Evolutionary conservation across 2,113 vertebrate genomes (phyloP).

Genomic region (Aegypius monachus): DNA sequence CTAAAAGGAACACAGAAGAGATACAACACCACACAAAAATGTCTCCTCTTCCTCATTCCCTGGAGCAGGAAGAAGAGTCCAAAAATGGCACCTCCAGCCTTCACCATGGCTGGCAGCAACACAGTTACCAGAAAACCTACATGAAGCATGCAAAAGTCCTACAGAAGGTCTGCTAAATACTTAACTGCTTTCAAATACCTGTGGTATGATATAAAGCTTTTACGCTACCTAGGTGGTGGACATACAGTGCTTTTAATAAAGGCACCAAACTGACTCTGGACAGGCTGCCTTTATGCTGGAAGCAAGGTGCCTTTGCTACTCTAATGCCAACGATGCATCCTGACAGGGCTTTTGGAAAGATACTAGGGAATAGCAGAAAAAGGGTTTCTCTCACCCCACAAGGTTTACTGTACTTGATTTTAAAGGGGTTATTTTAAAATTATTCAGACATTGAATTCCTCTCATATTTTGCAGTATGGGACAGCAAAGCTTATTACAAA

Average conservation of each 20-base stretch:
- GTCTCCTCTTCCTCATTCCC: background rate
- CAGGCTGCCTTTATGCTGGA: background rate
- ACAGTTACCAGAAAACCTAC: background rate
- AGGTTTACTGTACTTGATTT: background rate
- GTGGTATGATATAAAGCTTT: background rate
- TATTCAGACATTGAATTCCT: background rate
- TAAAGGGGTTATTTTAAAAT: background rate
- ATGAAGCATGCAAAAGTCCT: background rate
- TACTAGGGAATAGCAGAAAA: background rate
- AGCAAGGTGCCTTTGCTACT: background rate
- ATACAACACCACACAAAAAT: background rate
- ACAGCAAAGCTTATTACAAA: background rate
- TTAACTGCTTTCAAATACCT: background rate
- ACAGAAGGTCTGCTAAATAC: background rate
- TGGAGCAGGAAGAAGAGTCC: background rate
- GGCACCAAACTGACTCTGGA: background rate
- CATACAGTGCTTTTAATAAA: background rate
- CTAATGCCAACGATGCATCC: background rate
- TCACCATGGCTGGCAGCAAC: fast-evolving
- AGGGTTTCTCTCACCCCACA: background rate
- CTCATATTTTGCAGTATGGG: background rate
- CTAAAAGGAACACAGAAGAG: background rate
- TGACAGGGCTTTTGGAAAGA: background rate
- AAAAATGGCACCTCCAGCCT: background rate
- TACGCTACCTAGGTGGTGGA: background rate